Conservation (phyloP, 1,140 invertebrate species). For the Drosophila carrolli region DNA sequence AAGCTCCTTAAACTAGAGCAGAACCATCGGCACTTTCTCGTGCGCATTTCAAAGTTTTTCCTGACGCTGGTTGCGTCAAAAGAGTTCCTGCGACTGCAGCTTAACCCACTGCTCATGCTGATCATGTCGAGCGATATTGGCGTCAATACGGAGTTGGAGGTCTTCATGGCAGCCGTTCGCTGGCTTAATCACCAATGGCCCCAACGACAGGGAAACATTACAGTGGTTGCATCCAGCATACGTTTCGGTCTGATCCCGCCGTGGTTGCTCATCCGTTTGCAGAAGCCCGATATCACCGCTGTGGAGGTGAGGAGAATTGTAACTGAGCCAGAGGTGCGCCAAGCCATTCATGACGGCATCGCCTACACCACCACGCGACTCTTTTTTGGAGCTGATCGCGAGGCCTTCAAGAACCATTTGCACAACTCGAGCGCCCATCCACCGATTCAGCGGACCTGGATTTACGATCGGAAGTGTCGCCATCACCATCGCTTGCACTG, state of each 20-base stretch:
- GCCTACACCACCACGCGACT: conserved; percentile 55
- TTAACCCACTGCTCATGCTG: conserved; percentile 26
- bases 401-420: conserved; percentile 46
- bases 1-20: conserved; percentile 34
- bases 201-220: conserved; percentile 18
- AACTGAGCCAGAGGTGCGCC: conserved; percentile 22
- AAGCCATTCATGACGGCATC: conserved; percentile 56
- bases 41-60: conserved; percentile 47
- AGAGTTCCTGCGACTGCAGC: conserved; percentile 49
- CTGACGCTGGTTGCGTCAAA: conserved; percentile 50
- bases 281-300: conserved; percentile 7
- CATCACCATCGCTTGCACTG: conserved; percentile 62
- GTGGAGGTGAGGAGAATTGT: conserved; percentile 28
- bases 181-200: conserved; percentile 60
- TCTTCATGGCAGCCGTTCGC: conserved; percentile 59
- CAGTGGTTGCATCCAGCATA: conserved; percentile 13
- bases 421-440: conserved; percentile 10
- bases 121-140: conserved; percentile 38
- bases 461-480: conserved; percentile 52
- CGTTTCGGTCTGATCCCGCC: conserved; percentile 58
- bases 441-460: conserved; percentile 49
- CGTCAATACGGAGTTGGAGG: conserved; percentile 59
- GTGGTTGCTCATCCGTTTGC: conserved; percentile 47
- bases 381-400: conserved; percentile 45
- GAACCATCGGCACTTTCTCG: conserved; percentile 5